Base-by-base conservation (phyloP, 2,888 invertebrate genomes). In the Isotomurus palustris region DNA sequence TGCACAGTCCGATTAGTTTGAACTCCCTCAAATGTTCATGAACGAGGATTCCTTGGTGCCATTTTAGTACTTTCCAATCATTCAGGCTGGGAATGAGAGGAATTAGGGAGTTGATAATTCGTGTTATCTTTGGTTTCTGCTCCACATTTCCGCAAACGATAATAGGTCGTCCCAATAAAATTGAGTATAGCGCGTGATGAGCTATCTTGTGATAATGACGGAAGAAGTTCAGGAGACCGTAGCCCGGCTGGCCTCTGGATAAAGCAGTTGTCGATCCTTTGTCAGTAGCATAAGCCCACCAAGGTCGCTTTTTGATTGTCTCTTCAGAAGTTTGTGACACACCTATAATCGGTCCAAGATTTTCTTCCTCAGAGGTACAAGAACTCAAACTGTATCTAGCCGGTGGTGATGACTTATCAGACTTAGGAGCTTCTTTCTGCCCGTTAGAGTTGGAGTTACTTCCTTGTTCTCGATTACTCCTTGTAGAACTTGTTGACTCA, bases 31-130 rank as follows among this genome's bases (percentile, higher is more conserved):
- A 62, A 59, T 73, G 72, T 2, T 71, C 64, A 21, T 70, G 58
- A 1, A 73, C 71, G 2, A 74, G 56, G 40, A 72, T 73, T 4
- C 74, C 74, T 43, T 70, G 67, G 40, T 73, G 74, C 73, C 73
- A 74, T n/a, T 72, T 50, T 1, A 70, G 60, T 12, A 70, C 21
- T 38, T 66, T 65, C 64, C 65, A 68, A 28, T 36, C 50, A 58
- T 56, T 62, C 2, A 59, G 52, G 21, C 53, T 54, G 47, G 69
- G 68, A 14, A 70, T 62, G 2, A 70, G 50, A 17, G 70, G 70
- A 17, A 66, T 57, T 0, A 70, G 54, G 3, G 68, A 60, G 17
- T 60, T 64, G 2, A 70, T 53, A 27, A 64, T 59, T 45, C 63
- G 47, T 10, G 45, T 43, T 10, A 68, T 56, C 53, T 59, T 60